Evolutionary conservation across 2,113 vertebrate genomes (phyloP).

Genomic region (Misgurnus mizolepis): DNA sequence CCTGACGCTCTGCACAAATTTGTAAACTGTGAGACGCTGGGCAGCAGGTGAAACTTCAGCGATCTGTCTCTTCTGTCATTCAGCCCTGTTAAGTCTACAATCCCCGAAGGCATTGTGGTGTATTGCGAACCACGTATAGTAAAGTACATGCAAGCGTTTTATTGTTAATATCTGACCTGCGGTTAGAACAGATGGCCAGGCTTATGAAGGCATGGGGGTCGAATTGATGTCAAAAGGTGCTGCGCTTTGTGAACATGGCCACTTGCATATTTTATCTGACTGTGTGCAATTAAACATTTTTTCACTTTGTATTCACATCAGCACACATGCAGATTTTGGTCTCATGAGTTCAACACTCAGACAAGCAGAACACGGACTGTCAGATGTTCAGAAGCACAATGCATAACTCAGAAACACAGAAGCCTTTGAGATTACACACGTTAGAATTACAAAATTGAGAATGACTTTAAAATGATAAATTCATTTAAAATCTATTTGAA

Average conservation of each 20-base stretch:
- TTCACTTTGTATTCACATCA: constrained; percentile 9
- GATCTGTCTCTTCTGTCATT: constrained; percentile 32
- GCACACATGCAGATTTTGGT: constrained; percentile 25
- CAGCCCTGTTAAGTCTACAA: background rate
- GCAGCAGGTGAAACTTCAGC: constrained; percentile 45
- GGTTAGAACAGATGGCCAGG: background rate
- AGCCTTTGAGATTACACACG: constrained; percentile 33
- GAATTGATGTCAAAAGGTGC: background rate
- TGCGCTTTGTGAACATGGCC: background rate
- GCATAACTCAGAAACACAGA: constrained; percentile 18
- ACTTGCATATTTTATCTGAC: background rate
- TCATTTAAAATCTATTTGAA: too few species aligned
- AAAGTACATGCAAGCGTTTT: background rate
- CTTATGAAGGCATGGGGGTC: background rate
- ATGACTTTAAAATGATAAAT: too few species aligned
- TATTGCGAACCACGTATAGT: background rate
- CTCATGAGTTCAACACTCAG: constrained; percentile 42
- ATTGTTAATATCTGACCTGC: constrained; percentile 18
- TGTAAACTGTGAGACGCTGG: constrained; percentile 28
- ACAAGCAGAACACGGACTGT: constrained; percentile 42
- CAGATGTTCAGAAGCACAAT: constrained; percentile 24
- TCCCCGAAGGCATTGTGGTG: constrained; percentile 1
- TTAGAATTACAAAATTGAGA: background rate
- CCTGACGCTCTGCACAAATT: constrained; percentile 14
- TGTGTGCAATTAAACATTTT: background rate